Conservation (phyloP, 2,113 vertebrate species). For the Campylomormyrus numenius region DNA sequence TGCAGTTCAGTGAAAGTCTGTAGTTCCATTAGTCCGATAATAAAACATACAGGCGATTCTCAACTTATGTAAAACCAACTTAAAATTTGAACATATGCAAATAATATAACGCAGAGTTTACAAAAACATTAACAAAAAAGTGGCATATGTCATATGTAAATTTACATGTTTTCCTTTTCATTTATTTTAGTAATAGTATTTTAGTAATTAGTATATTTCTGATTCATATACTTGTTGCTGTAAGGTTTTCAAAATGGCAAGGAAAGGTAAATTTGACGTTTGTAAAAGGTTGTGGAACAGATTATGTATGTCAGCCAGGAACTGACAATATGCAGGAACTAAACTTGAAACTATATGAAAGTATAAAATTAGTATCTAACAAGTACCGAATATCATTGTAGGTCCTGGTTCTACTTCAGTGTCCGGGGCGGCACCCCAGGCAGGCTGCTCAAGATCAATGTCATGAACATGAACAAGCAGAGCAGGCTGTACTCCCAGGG, state of each 20-base stretch:
- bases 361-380: not conserved
- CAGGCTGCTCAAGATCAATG: slow-evolving; percentile 85
- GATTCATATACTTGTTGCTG: not conserved
- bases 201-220: not conserved
- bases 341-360: not conserved
- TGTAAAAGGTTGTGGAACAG: not conserved
- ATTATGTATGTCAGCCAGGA: not conserved
- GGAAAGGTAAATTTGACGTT: not conserved
- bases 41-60: not conserved
- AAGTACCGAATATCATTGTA: slow-evolving; percentile 38
- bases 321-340: not conserved
- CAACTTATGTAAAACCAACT: not conserved
- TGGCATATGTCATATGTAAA: not conserved
- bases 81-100: not conserved
- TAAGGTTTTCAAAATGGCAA: not conserved
- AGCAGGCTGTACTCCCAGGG: slow-evolving; percentile 94
- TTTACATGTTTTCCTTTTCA: not conserved
- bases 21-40: not conserved
- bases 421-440: slow-evolving; percentile 72
- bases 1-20: not conserved
- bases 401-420: slow-evolving; percentile 97
- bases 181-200: not conserved
- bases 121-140: not conserved
- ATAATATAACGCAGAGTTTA: not conserved
- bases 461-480: slow-evolving; percentile 98